Percentiles rank a stretch among this genome's conserved stretches.
Conservation (phyloP, 2,888 invertebrate species). For the Caradrina kadenii region DNA sequence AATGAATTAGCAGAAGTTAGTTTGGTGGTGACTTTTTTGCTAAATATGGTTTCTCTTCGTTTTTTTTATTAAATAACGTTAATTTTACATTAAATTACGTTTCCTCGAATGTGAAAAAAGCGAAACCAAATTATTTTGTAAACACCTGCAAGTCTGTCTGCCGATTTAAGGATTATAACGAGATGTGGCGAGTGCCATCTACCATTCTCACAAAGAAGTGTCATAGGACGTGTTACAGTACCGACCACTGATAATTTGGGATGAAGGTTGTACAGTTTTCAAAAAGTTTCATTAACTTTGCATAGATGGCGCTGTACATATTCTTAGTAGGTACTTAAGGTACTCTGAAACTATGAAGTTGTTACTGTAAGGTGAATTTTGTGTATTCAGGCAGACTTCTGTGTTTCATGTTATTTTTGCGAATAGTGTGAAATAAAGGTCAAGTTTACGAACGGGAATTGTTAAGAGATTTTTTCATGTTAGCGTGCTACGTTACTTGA, state of each 20-base stretch:
- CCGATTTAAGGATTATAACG: fast-evolving
- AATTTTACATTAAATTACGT: too few species aligned
- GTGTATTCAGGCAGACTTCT: slow-evolving; percentile 35
- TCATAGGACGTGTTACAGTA: not conserved
- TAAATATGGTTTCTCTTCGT: too few species aligned
- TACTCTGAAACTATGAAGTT: slow-evolving; percentile 33
- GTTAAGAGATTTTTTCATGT: not conserved
- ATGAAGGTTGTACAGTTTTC: slow-evolving; percentile 1
- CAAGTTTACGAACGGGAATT: slow-evolving; percentile 15
- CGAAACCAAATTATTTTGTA: not conserved
- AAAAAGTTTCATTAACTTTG: slow-evolving; percentile 34
- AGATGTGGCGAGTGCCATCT: slow-evolving; percentile 47
- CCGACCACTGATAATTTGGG: slow-evolving; percentile 4
- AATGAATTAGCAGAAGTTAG: not conserved
- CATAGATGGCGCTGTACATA: slow-evolving; percentile 60
- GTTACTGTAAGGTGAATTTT: slow-evolving; percentile 39
- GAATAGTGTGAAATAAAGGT: slow-evolving; percentile 12
- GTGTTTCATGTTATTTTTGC: slow-evolving; percentile 36
- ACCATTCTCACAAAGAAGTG: slow-evolving; percentile 21
- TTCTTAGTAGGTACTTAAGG: slow-evolving; percentile 2
- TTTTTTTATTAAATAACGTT: not conserved
- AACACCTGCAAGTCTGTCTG: not conserved
- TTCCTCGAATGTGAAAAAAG: not conserved
- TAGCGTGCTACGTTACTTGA: not conserved
- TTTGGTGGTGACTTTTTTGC: not conserved